A percentile compares a stretch with the other conserved stretches of the same genome.
phyloP scores from a whole-genome alignment of 1,140 invertebrate genomes.

The Micrasema longulum region DNA sequence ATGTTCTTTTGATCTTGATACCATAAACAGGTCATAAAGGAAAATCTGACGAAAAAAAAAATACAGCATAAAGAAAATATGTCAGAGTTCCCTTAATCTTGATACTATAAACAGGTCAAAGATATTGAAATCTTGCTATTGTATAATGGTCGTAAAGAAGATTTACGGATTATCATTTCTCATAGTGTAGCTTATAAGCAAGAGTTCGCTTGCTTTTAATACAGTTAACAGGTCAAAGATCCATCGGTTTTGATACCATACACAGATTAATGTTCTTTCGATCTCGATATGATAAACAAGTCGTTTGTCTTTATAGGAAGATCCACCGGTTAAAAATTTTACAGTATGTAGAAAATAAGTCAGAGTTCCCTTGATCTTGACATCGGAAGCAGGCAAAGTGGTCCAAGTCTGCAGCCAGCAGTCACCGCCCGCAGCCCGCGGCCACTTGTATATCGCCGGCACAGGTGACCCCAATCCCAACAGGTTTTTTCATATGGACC shows the following conservation, averaged over 20 bases:
- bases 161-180: not conserved
- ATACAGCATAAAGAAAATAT: not conserved
- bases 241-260: not conserved
- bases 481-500: conserved; percentile 30
- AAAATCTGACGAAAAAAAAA: too few relatives aligned
- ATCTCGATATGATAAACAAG: too few relatives aligned
- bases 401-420: not conserved
- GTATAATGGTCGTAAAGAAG: too few relatives aligned
- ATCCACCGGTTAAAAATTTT: too few relatives aligned
- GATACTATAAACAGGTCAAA: too few relatives aligned
- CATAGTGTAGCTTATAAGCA: not conserved
- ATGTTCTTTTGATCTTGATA: not conserved
- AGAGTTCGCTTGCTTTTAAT: not conserved
- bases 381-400: conserved; percentile 14
- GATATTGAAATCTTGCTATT: too few relatives aligned
- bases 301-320: too few relatives aligned
- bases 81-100: too few relatives aligned
- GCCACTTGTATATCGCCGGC: not conserved
- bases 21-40: too few relatives aligned
- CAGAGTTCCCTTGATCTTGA: conserved; percentile 20
- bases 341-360: not conserved
- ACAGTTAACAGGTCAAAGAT: not conserved
- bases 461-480: conserved; percentile 31
- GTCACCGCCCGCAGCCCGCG: not conserved
- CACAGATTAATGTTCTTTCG: not conserved